Evolutionary conservation across 2,888 invertebrate species (phyloP), one percentile per base, ranked within the genome.

Genomic region (Lissocephala sabroskyi): DNA sequence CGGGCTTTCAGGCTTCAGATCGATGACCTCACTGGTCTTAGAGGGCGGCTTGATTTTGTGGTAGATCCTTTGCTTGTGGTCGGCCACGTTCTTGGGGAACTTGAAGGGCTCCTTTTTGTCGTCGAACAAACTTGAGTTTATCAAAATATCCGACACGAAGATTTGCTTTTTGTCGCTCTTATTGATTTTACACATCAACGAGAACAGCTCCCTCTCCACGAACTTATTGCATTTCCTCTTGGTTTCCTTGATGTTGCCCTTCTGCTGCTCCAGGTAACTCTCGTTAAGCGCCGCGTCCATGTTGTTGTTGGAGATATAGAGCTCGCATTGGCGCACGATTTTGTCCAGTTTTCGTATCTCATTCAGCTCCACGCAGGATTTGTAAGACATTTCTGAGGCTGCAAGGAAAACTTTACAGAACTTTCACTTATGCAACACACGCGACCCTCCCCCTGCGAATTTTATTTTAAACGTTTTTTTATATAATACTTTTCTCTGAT

Each of bases 291-390:
- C 28, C 41, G 43, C 28, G 39, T 49, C 26, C 49, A 59, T 41
- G 48, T 52, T 66, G 35, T 67, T 65, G 39, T 66, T 67, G 13
- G 68, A 68, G 53, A 73, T 63, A 58, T 71, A 73, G 35, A 66
- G 58, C 39, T 73, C 73, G 35, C 73, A 73, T 52, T 73, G 73
- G 50, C 61, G 62, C 30, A 73, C 54, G 45, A 73, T 71, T 56
- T 71, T 73, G 52, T 73, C 71, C 51, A 71, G 52, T 56, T 70
- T 73, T 40, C 73, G 63, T 44, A 73, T 73, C 60, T 73, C 73
- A 45, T 63, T 73, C 10, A 73, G 49, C 47, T 73, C 73, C 44
- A 73, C 66, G 33, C 65, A 71, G 19, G 71, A 68, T 49, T 64
- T 68, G 52, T 68, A 62, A 46, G 71, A 68, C 66, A 73, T 68